phyloP scores from a whole-genome alignment of 2,888 invertebrate species.

The Tholera decimalis region DNA sequence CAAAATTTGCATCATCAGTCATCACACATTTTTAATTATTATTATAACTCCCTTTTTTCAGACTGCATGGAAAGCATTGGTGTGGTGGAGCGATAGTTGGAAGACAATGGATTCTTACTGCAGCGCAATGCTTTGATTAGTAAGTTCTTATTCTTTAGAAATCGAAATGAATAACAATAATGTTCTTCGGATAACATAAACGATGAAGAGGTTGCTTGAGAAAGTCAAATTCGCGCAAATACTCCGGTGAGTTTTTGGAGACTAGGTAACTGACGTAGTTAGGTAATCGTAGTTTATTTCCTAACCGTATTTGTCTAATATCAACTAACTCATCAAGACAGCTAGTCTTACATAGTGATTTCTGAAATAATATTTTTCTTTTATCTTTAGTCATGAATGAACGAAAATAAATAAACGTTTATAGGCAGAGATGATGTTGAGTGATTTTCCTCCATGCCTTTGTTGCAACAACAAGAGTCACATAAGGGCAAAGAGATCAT shows the following conservation, averaged over 20 bases:
- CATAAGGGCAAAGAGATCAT: neutral
- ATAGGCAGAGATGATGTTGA: neutral
- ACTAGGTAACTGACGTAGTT: neutral
- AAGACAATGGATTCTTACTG: conserved; percentile 82
- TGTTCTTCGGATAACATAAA: conserved; percentile 28
- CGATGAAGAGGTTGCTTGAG: conserved; percentile 20
- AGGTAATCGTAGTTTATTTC: neutral
- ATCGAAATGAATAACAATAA: conserved; percentile 28
- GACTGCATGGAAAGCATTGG: conserved; percentile 87
- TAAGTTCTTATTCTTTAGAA: conserved; percentile 71
- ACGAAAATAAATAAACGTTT: neutral
- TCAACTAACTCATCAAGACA: too few species aligned
- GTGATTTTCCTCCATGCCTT: too few species aligned
- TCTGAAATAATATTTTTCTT: too few species aligned
- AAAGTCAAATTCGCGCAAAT: neutral
- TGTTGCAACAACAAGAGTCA: neutral
- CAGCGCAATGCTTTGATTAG: conserved; percentile 89
- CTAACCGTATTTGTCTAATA: neutral
- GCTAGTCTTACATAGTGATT: neutral
- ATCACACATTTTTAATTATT: neutral
- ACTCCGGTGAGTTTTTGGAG: neutral
- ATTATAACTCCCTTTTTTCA: conserved; percentile 53
- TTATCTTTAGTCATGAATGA: too few species aligned
- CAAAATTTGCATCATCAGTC: neutral
- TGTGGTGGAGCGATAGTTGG: conserved; percentile 87